Percentiles rank a stretch among this genome's conserved stretches.
Conservation (phyloP, 2,797 vertebrate species). For the Odontamblyopus lacepedii region DNA sequence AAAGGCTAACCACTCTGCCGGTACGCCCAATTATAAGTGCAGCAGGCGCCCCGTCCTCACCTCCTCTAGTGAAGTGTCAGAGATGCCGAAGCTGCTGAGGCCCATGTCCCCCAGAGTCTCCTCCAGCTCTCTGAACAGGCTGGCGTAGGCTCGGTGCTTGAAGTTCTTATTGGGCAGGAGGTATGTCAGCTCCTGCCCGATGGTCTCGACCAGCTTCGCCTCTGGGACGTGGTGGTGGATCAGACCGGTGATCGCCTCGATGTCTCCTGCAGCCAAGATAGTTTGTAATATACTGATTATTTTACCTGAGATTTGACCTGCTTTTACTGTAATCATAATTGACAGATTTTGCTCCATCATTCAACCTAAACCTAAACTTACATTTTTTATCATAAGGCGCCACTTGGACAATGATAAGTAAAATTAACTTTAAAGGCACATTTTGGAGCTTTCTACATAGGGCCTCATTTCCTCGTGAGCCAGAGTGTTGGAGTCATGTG, state of each 20-base stretch:
- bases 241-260: constrained; percentile 84
- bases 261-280: constrained; percentile 71
- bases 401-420: too few relatives aligned
- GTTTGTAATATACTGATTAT: too few relatives aligned
- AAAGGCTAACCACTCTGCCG: neutral
- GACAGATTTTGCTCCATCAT: too few relatives aligned
- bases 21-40: neutral
- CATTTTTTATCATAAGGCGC: too few relatives aligned
- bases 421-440: too few relatives aligned
- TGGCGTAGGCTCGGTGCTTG: constrained; percentile 93
- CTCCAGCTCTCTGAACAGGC: constrained; percentile 94
- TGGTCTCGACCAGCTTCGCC: constrained; percentile 90
- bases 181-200: constrained; percentile 93
- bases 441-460: too few relatives aligned
- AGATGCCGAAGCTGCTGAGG: constrained; percentile 96
- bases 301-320: too few relatives aligned
- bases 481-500: too few relatives aligned
- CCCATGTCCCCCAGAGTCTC: constrained; percentile 90
- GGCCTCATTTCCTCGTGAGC: too few relatives aligned
- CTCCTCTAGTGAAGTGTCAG: constrained; percentile 97
- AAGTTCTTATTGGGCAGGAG: constrained; percentile 93
- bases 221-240: constrained; percentile 94
- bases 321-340: too few relatives aligned
- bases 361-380: too few relatives aligned
- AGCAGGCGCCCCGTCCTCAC: constrained; percentile 56